phyloP scores from a whole-genome alignment of 1,140 invertebrate species.

The Drosophila quadrilineata region DNA sequence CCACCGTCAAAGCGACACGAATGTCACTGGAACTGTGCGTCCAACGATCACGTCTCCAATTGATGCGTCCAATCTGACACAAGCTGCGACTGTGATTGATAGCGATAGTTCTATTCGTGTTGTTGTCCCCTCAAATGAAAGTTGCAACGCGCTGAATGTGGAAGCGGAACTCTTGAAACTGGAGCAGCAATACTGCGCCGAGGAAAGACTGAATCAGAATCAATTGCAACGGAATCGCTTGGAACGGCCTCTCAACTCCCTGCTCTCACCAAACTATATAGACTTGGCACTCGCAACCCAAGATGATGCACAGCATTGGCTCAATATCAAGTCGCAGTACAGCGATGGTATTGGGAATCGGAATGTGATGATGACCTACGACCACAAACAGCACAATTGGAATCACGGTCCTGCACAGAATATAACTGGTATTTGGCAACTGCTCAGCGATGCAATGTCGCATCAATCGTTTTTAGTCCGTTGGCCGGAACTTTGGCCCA shows the following conservation, averaged over 20 bases:
- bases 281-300: not conserved
- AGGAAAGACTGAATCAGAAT: conserved; percentile 53
- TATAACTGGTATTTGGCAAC: conserved; percentile 53
- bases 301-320: conserved; percentile 51
- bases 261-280: conserved; percentile 13
- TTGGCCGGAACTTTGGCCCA: conserved; percentile 60
- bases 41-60: conserved; percentile 3
- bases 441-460: conserved; percentile 44
- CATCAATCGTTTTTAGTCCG: conserved; percentile 40
- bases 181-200: conserved; percentile 53
- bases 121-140: conserved; percentile 18
- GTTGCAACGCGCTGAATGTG: conserved; percentile 51
- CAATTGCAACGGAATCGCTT: conserved; percentile 23
- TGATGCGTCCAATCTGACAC: conserved; percentile 9
- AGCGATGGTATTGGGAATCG: conserved; percentile 30
- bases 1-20: conserved; percentile 20
- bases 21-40: not conserved
- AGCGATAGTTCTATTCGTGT: not conserved
- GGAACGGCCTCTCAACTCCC: conserved; percentile 2
- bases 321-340: conserved; percentile 60
- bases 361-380: conserved; percentile 4
- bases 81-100: conserved; percentile 4
- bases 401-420: conserved; percentile 36
- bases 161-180: conserved; percentile 63
- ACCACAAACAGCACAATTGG: conserved; percentile 19